Base-by-base conservation (phyloP, 2,113 vertebrate species). In the Gymnocephalus cernua region DNA sequence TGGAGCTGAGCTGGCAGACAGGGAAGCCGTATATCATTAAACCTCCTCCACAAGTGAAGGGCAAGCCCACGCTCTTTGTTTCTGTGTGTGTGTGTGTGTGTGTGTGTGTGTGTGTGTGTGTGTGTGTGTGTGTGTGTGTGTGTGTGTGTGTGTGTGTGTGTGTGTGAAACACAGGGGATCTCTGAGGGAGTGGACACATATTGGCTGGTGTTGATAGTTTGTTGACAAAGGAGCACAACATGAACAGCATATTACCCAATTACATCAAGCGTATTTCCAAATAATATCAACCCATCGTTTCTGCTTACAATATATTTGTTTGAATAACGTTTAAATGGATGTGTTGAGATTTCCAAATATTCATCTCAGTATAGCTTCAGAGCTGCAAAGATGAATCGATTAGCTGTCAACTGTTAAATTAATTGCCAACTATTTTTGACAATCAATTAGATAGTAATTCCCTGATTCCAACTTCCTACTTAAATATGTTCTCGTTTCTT, bases 21-120 rank as follows among this genome's bases (percentile, higher is more conserved):
- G 86, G 86, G 88, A 90, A 77, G 77, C 74, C 74, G 82, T 85
- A 90, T 89, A 86, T 90, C 90, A 89, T 86, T 84, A 90, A 85
- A 71, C 75, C 77, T 79, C 83, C 87, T 58, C 74, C 81, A 67
- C 66, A 53, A 83, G 88, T 47, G 77, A 27, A 77, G 87, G 81
- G 65, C 57, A 29, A 74, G 77, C 78, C 72, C 78, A 73, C 61
- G 32, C 77, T 72, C 47, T 54, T 23, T 67, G 57, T 66, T 69
- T 1, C n/a, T 68, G n/a, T n/a, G 41, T 53, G 56, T 57, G 70
- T 81, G 72, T 82, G 72, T 80, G 79, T 77, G 21, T 72, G 56
- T 65, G 53, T 48, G 45, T 47, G 45, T 48, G 47, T 51, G 50
- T 50, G 69, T 77, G 80, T 79, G 29, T 65, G 66, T 61, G 56